Percentiles rank a stretch among this genome's conserved stretches.
Conservation (phyloP, 2,113 vertebrate genomes). For the Psittacula cyanocephala region DNA sequence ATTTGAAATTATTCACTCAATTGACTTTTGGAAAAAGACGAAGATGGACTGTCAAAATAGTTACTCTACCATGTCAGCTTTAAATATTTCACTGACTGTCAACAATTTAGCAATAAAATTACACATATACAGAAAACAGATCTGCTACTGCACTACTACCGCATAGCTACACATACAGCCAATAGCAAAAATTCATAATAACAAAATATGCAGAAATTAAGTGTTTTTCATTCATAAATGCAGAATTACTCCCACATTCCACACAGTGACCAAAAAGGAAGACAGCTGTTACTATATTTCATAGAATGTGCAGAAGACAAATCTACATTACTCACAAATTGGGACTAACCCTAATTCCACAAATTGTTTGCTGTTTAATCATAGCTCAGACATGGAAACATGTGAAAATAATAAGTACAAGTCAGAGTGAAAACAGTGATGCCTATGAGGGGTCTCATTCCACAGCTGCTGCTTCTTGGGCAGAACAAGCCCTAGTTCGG, state of each 20-base stretch:
- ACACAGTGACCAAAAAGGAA: neutral
- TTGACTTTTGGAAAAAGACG: slow-evolving; percentile 36
- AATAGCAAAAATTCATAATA: slow-evolving; percentile 64
- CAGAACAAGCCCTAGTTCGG: neutral
- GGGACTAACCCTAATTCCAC: neutral
- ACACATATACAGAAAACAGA: slow-evolving; percentile 52
- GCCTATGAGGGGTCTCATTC: neutral
- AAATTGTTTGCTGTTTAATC: neutral
- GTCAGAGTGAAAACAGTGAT: neutral
- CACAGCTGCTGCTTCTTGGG: neutral
- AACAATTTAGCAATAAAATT: slow-evolving; percentile 34
- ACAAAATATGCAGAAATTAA: slow-evolving; percentile 54
- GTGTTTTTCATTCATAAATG: slow-evolving; percentile 25
- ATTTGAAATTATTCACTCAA: slow-evolving; percentile 25
- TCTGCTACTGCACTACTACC: slow-evolving; percentile 28
- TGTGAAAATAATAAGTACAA: neutral
- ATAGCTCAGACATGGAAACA: neutral
- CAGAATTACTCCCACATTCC: slow-evolving; percentile 18
- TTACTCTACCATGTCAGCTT: neutral
- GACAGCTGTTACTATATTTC: neutral
- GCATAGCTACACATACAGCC: slow-evolving; percentile 61
- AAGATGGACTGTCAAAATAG: neutral
- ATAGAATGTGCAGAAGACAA: neutral
- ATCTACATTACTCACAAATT: neutral
- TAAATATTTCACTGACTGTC: slow-evolving; percentile 9